Conservation (phyloP, 2,797 vertebrate genomes). For the Percopsis omiscomaycus region DNA sequence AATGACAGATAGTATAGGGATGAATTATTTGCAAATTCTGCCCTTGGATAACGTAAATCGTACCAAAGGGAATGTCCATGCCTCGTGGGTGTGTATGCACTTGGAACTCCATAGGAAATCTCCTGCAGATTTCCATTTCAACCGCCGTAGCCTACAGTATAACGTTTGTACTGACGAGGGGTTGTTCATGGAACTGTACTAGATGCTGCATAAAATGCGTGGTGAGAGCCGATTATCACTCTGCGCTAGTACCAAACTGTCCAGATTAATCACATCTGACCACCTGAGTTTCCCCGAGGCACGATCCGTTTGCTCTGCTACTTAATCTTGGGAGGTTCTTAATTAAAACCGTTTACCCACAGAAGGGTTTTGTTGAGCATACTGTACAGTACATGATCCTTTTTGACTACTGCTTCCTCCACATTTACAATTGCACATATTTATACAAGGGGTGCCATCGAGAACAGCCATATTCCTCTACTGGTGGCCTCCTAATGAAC, state of each 20-base stretch:
- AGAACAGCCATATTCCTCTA: slow-evolving; percentile 51
- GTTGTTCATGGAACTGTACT: slow-evolving; percentile 37
- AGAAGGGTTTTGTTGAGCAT: slow-evolving; percentile 19
- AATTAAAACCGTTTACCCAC: slow-evolving; percentile 15
- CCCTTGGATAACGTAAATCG: slow-evolving; percentile 22
- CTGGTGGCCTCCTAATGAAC: slow-evolving; percentile 50
- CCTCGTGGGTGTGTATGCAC: slow-evolving; percentile 2
- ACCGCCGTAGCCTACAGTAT: background rate
- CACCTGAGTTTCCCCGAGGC: slow-evolving; percentile 56
- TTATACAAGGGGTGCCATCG: slow-evolving; percentile 14
- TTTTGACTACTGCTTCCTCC: slow-evolving; percentile 41
- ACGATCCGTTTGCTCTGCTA: slow-evolving; percentile 42
- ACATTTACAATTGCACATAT: slow-evolving; percentile 51
- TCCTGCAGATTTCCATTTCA: too few species aligned
- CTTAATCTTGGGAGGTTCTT: too few species aligned
- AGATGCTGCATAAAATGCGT: slow-evolving; percentile 24
- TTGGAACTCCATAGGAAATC: slow-evolving; percentile 28
- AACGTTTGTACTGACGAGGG: slow-evolving; percentile 25
- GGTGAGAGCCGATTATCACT: slow-evolving; percentile 35
- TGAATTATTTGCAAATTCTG: slow-evolving; percentile 25
- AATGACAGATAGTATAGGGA: slow-evolving; percentile 12
- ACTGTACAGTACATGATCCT: slow-evolving; percentile 10
- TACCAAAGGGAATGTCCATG: slow-evolving; percentile 23
- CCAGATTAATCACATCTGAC: slow-evolving; percentile 51
- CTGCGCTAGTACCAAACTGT: slow-evolving; percentile 51